Percentiles rank a stretch among this genome's conserved stretches.
phyloP scores from a whole-genome alignment of 2,797 vertebrate species.

The Tokudaia muenninki region DNA sequence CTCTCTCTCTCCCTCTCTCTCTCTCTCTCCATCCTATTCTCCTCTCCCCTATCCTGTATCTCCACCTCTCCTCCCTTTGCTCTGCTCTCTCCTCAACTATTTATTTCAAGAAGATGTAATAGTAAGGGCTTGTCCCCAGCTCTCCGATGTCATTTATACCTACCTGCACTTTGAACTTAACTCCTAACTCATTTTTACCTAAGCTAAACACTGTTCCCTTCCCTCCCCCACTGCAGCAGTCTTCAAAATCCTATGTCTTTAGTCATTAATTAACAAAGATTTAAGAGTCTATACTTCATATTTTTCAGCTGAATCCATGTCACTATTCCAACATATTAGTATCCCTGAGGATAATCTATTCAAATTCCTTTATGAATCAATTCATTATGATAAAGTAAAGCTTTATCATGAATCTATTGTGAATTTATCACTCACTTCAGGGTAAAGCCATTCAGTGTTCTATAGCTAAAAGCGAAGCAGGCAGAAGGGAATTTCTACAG shows the following conservation, averaged over 20 bases:
- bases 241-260: not conserved
- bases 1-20: not conserved
- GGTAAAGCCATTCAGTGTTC: not conserved
- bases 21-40: no score
- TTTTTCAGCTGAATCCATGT: not conserved
- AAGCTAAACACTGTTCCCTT: no score
- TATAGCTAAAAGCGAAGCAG: not conserved
- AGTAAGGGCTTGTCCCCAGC: not conserved
- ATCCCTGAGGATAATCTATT: not conserved
- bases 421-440: not conserved
- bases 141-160: not conserved
- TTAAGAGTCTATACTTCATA: not conserved
- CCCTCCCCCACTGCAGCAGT: not conserved
- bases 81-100: not conserved
- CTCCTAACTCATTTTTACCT: not conserved
- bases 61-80: not conserved
- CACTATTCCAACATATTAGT: not conserved
- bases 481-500: not conserved
- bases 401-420: not conserved
- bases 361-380: not conserved
- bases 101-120: not conserved
- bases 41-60: no score
- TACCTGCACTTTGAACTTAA: accelerated
- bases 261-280: not conserved
- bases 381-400: not conserved